phyloP scores from a whole-genome alignment of 1,140 invertebrate species.

The Trialeurodes vaporariorum region DNA sequence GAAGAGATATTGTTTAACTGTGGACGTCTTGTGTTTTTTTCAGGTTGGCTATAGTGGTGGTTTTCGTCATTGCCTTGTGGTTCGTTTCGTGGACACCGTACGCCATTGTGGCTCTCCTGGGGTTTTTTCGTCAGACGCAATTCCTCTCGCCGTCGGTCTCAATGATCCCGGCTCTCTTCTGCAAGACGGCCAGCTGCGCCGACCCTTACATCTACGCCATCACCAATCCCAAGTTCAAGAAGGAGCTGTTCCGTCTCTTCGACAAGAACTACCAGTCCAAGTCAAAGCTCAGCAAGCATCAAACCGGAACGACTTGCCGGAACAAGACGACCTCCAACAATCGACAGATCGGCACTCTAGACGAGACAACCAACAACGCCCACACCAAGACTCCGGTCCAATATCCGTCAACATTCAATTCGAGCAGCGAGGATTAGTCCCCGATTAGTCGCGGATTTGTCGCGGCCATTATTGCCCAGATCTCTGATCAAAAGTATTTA shows the following conservation, averaged over 20 bases:
- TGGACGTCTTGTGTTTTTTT: neutral
- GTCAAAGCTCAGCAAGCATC: neutral
- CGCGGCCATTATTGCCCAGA: too few relatives aligned
- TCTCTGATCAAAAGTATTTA: too few relatives aligned
- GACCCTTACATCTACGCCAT: conserved; percentile 64
- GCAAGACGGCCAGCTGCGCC: conserved; percentile 57
- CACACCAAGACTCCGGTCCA: neutral
- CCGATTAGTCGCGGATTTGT: too few relatives aligned
- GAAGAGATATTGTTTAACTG: too few relatives aligned
- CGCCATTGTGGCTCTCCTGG: conserved; percentile 55
- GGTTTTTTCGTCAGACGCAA: conserved; percentile 47
- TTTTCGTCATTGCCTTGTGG: conserved; percentile 53
- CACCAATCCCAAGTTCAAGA: conserved; percentile 52
- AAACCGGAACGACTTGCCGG: neutral
- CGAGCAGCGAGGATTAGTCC: neutral
- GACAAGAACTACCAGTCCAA: neutral
- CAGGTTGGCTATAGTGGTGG: conserved; percentile 36
- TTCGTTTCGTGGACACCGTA: conserved; percentile 66
- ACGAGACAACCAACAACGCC: neutral
- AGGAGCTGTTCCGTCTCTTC: conserved; percentile 33
- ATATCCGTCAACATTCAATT: neutral
- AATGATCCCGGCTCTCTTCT: conserved; percentile 62
- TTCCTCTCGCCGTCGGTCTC: conserved; percentile 50
- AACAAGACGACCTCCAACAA: neutral
- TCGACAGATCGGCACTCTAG: neutral